Evolutionary conservation across 2,888 invertebrate species (phyloP).

Genomic region (Ecliptopera silaceata): DNA sequence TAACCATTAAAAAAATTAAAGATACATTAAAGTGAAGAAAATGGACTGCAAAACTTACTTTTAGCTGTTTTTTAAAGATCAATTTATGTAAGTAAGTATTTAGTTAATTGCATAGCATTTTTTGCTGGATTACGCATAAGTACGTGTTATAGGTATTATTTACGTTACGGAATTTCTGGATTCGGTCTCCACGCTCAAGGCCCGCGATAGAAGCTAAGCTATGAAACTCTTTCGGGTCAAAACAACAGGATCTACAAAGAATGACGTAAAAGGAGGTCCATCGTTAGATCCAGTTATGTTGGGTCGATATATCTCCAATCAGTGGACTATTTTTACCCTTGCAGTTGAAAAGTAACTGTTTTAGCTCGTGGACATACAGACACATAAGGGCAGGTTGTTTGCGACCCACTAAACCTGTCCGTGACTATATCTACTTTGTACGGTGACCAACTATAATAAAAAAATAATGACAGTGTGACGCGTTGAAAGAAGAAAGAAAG

Average conservation of each 20-base stretch:
- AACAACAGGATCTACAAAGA: slow-evolving; percentile 1
- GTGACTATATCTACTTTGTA: slow-evolving; percentile 44
- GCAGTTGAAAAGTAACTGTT: slow-evolving; percentile 38
- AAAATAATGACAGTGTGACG: not conserved
- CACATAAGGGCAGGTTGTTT: slow-evolving; percentile 59
- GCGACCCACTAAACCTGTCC: slow-evolving; percentile 68
- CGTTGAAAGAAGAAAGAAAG: too few species aligned
- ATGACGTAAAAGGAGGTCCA: not conserved
- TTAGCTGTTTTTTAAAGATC: too few species aligned
- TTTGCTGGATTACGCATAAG: too few species aligned
- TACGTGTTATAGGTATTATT: too few species aligned
- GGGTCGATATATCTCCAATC: slow-evolving; percentile 17
- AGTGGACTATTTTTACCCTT: slow-evolving; percentile 31
- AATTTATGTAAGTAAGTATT: too few species aligned
- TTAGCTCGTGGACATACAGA: slow-evolving; percentile 24
- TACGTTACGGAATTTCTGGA: too few species aligned
- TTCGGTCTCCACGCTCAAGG: too few species aligned
- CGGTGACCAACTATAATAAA: slow-evolving; percentile 47
- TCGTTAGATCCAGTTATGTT: slow-evolving; percentile 4
- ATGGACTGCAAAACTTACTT: too few species aligned
- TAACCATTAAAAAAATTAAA: too few species aligned
- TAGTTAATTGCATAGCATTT: too few species aligned
- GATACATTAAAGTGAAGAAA: too few species aligned
- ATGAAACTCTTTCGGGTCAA: not conserved
- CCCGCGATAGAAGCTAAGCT: too few species aligned